Base-by-base conservation (phyloP, 2,797 vertebrate genomes). In the Hypotaenidia okinawae region DNA sequence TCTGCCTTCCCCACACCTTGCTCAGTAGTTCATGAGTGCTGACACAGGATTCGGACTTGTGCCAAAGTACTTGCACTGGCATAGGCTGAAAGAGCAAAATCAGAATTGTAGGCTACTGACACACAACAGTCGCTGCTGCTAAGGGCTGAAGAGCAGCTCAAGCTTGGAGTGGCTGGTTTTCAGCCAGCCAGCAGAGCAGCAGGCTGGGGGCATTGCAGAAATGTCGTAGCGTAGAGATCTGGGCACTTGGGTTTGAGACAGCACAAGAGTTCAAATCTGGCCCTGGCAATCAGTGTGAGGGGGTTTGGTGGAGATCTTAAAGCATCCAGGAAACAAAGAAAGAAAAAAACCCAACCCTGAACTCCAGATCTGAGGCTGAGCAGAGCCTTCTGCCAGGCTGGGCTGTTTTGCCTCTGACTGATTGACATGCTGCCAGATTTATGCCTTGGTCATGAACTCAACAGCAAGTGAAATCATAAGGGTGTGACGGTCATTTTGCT, bases 1-100 rank as follows among this genome's bases (percentile, higher is more conserved):
- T 2, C 19, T 18, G 4, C 52, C 64, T 88, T 80, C 32, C 51
- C 21, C 13, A 5, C 55, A 3, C 33, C 30, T 62, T 41, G 32
- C 72, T 37, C 59, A 0, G 0, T n/a, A 15, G 35, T 9, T 57
- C 0, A 0, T 22, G 23, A 28, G 16, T 68, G 13, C 72, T 0
- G 0, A 8, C 62, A 6, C 23, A 22, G 66, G 62, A 33, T n/a
- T 64, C 45, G 43, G 16, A 10, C 8, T 0, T 0, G n/a, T 41
- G 67, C 81, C 74, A 15, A 28, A 90, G 49, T 30, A 6, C 77
- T 92, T 30, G 30, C 4, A 0, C 0, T 49, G 67, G 55, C 18
- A 3, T 5, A 67, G 59, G 59, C 52, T 47, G 24, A 19, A 68
- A 32, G 63, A 89, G 69, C 19, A 62, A 84, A 92, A 78, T 62